Base-by-base conservation (phyloP, 2,113 vertebrate genomes). In the Stictonetta naevosa region DNA sequence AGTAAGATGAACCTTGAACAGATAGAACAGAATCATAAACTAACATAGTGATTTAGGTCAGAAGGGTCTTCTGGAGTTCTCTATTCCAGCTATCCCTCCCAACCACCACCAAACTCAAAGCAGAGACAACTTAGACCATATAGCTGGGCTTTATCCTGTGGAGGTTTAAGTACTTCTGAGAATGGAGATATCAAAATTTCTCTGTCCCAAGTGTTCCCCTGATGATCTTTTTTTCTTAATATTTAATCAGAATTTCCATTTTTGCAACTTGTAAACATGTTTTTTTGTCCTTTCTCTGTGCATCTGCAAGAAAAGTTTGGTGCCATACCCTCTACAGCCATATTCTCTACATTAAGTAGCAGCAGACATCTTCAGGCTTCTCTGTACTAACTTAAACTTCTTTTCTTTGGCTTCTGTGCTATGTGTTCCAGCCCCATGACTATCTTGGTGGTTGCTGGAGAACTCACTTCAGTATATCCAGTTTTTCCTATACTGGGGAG, bases 391-490 rank as follows among this genome's bases (percentile, higher is more conserved):
- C 10, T 4, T 44, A 53, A 73, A 71, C 13, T 28, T 31, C 8
- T 31, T 62, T 17, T 25, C 8, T 84, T 81, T 13, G 68, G 3
- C 10, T 69, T 66, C 40, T 53, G 16, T 33, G 13, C 18, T 73
- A 8, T 58, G 11, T 2, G 1, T 66, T 73, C 40, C 22, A 64
- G 8, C 5, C 7, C 6, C 3, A 0, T 19, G 4, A 62, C 2
- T 18, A 60, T 33, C 29, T 23, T 62, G 17, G 6, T 42, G 22
- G 18, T 55, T 34, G 50, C 15, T 33, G 18, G 6, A 22, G 11
- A 0, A 1, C 18, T 73, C 33, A 58, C 6, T 77, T 74, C 4
- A 13, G 33, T 21, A 62, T n/a, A 8, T 34, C 8, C 8, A 38
- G 3, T 69, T 25, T 86, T 36, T 67, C 26, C 42, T 83, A 13